phyloP scores from a whole-genome alignment of 2,113 vertebrate genomes.

The Cebidichthys violaceus region DNA sequence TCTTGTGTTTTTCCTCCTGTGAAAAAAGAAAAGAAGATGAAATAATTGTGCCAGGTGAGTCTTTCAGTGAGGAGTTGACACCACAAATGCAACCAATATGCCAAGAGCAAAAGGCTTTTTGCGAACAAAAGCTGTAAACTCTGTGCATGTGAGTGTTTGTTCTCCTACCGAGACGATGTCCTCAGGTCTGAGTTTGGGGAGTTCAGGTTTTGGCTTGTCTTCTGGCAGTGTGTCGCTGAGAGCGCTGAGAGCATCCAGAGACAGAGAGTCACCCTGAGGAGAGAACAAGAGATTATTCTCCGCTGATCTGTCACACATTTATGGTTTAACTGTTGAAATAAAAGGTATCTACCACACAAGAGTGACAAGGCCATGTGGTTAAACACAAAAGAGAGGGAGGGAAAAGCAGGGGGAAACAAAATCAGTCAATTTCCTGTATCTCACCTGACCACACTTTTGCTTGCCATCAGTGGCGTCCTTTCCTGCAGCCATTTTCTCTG shows the following conservation, averaged over 20 bases:
- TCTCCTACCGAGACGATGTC: conserved; percentile 74
- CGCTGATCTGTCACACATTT: neutral
- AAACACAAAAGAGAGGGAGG: neutral
- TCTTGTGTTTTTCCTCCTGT: conserved; percentile 69
- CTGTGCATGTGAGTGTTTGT: neutral
- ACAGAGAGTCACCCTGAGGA: conserved; percentile 62
- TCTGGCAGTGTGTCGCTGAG: conserved; percentile 61
- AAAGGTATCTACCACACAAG: too few species aligned
- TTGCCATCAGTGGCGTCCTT: conserved; percentile 24
- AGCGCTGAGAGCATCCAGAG: conserved; percentile 75
- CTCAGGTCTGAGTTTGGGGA: conserved; percentile 74
- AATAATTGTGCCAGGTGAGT: neutral
- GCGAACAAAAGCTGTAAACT: neutral
- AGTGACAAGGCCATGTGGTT: neutral
- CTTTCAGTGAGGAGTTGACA: neutral
- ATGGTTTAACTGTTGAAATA: neutral
- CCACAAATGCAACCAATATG: neutral
- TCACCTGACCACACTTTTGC: conserved; percentile 34
- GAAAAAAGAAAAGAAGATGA: neutral
- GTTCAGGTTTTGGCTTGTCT: conserved; percentile 63
- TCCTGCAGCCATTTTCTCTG: conserved; percentile 11
- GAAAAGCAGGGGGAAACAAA: too few species aligned
- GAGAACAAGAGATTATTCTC: neutral
- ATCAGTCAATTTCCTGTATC: neutral
- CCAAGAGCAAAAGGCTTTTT: neutral